Percentiles rank a stretch among this genome's conserved stretches.
phyloP scores from a whole-genome alignment of 2,113 vertebrate genomes.

The Chloroceryle aenea region DNA sequence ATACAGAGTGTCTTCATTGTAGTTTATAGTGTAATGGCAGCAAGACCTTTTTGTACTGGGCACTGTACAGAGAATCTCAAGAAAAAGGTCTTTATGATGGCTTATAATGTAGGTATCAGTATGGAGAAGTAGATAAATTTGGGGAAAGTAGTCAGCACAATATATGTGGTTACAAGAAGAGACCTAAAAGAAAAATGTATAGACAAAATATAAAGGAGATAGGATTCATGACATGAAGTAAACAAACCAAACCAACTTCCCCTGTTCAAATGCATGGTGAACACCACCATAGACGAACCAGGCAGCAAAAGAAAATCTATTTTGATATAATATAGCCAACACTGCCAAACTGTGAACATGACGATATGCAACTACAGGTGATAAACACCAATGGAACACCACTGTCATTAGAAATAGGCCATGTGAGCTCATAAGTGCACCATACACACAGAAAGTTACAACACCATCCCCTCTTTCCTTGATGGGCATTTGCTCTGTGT shows the following conservation, averaged over 20 bases:
- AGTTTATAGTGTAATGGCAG: neutral
- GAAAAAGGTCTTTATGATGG: neutral
- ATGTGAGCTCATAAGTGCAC: neutral
- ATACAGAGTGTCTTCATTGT: neutral
- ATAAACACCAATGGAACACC: neutral
- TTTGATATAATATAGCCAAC: neutral
- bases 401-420: neutral
- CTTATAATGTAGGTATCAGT: neutral
- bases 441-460: neutral
- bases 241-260: neutral
- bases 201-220: neutral
- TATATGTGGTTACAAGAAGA: neutral
- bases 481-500: neutral
- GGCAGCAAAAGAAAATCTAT: neutral
- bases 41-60: neutral
- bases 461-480: neutral
- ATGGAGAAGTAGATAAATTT: neutral
- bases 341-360: fast-evolving
- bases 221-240: neutral
- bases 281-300: neutral
- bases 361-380: neutral
- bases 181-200: neutral
- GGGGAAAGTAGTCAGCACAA: neutral
- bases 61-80: neutral
- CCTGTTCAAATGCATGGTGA: neutral